Evolutionary conservation across 2,113 vertebrate genomes (phyloP).

Genomic region (Dendropsophus ebraccatus): DNA sequence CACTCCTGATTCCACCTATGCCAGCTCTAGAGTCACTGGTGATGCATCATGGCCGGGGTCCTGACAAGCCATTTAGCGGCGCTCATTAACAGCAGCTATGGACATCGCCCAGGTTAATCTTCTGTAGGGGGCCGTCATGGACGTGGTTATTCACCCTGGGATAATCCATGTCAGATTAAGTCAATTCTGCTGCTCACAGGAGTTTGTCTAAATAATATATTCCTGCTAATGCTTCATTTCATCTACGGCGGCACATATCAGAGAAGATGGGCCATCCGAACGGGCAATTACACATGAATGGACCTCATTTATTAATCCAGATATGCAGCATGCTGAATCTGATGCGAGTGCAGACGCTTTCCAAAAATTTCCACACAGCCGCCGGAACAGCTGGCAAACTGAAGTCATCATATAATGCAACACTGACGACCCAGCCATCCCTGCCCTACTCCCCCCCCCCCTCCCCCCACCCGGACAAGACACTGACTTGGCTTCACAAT

Average conservation of each 20-base stretch:
- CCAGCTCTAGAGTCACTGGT: background rate
- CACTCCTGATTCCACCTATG: background rate
- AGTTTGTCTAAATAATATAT: slow-evolving; percentile 7
- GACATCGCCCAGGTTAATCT: background rate
- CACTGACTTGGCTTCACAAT: background rate
- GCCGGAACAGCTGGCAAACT: background rate
- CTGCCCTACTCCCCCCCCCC: no score
- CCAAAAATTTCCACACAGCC: background rate
- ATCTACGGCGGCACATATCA: background rate
- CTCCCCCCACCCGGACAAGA: no score
- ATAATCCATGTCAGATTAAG: slow-evolving; percentile 3
- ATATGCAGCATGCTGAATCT: background rate
- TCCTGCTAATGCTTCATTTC: background rate
- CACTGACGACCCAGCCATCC: background rate
- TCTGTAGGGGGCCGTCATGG: background rate
- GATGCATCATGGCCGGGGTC: background rate
- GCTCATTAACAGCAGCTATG: background rate
- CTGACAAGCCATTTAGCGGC: background rate
- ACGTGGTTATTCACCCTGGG: background rate
- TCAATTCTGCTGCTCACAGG: background rate
- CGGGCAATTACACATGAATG: slow-evolving; percentile 16
- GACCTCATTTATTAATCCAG: slow-evolving; percentile 6
- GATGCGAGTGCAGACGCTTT: background rate
- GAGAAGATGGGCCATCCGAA: background rate
- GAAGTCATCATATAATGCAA: background rate